Conservation (phyloP, 37 sponge, comb jelly and placozoan species). For the Halichondria panicea region DNA sequence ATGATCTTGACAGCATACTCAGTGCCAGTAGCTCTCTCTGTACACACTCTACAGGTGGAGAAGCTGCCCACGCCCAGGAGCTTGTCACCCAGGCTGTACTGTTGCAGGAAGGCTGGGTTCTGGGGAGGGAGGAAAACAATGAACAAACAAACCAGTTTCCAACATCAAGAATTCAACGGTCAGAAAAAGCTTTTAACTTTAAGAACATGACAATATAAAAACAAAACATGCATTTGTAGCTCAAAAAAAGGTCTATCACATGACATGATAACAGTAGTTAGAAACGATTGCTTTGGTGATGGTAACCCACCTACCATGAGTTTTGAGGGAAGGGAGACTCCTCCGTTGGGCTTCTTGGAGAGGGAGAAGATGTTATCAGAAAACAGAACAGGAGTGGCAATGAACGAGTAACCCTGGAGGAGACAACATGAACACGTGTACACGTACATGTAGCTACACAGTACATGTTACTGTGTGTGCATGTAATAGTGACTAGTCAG, state of each 20-base stretch:
- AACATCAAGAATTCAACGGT: not conserved
- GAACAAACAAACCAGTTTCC: not conserved
- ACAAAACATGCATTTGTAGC: not conserved
- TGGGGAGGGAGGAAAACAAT: constrained; percentile 18
- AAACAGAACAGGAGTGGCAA: constrained; percentile 88
- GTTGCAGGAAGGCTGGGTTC: constrained; percentile 81
- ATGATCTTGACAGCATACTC: constrained; percentile 96
- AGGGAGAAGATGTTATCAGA: constrained; percentile 62
- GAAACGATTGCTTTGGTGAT: not conserved
- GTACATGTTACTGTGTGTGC: constrained; percentile 2
- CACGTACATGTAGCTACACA: constrained; percentile 6
- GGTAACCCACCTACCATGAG: constrained; percentile 27
- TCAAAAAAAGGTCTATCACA: not conserved
- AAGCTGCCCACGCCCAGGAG: constrained; percentile 84
- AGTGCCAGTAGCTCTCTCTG: constrained; percentile 63
- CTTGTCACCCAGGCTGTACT: constrained; percentile 67
- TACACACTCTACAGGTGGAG: constrained; percentile 84
- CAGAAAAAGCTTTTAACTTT: not conserved
- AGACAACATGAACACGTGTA: not conserved
- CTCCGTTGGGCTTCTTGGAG: not conserved
- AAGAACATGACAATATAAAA: not conserved
- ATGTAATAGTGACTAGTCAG: not conserved
- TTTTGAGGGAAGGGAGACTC: not conserved
- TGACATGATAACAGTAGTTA: not conserved
- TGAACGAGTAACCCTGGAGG: constrained; percentile 91